Evolutionary conservation across 2,113 vertebrate genomes (phyloP), one percentile per base, ranked within the genome.

Genomic region (Lepus europaeus): DNA sequence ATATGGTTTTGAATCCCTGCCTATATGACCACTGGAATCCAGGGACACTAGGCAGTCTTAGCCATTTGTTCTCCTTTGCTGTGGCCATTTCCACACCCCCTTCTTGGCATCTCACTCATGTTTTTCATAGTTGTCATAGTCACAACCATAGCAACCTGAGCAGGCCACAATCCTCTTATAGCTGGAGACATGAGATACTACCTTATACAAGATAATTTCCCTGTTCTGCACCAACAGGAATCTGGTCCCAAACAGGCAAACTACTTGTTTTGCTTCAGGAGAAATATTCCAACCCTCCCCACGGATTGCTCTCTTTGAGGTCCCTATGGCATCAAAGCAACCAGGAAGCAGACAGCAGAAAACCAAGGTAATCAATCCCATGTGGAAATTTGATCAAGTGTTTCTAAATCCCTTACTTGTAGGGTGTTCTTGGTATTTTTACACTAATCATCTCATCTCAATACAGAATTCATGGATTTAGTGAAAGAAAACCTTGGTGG

Each of bases 101-200:
- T 90, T 96, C 59, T 95, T 92, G 94, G 92, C 95, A 63, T 92
- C 86, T 87, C 51, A 66, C 53, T 90, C 33, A 0, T 94, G 72
- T 93, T 97, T 94, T 95, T 86, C 70, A 56, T 39, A 83, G 90
- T 96, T 95, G 90, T 95, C 94, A 77, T 96, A 79, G 91, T 95
- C 87, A 94, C 86, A 90, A 27, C 90, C 88, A 92, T 88, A 94
- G 96, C 94, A 97, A 93, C 96, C 78, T 68, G 17, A 95, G 70
- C 69, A 66, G 56, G 66, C 73, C 53, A 86, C 56, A 95, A 56
- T 93, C 95, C 73, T 88, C 88, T 87, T 88, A 82, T 6, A 95
- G 79, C 78, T 79, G 17, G 45, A 93, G 70, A 83, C 31, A 29
- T 17, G 93, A 91, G 90, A 36, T 56, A 82, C 82, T 49, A 25